Percentiles rank a stretch among this genome's conserved stretches.
Evolutionary conservation across 2,888 invertebrate genomes (phyloP).

Genomic region (Catonia carolina): DNA sequence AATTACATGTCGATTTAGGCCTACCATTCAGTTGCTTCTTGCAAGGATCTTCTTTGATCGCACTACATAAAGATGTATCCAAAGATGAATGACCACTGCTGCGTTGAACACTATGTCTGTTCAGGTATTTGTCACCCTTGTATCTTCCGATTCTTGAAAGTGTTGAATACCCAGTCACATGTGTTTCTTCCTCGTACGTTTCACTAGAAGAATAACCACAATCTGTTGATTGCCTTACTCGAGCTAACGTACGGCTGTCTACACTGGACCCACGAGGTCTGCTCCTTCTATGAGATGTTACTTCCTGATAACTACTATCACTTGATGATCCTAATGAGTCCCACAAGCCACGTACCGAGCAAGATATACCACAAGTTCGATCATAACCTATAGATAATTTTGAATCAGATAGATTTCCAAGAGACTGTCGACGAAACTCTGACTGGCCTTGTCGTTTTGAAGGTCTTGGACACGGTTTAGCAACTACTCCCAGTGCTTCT

Average conservation of each 20-base stretch:
- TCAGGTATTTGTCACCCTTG: constrained; percentile 31
- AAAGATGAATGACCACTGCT: constrained; percentile 23
- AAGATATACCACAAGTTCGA: constrained; percentile 27
- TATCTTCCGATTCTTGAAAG: constrained; percentile 32
- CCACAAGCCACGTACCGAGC: constrained; percentile 34
- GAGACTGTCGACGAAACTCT: constrained; percentile 34
- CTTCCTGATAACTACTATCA: constrained; percentile 28
- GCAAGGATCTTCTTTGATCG: constrained; percentile 21
- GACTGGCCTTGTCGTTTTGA: constrained; percentile 28
- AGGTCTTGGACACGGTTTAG: constrained; percentile 35
- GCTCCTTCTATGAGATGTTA: constrained; percentile 31
- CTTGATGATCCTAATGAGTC: constrained; percentile 34
- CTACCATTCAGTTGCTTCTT: constrained; percentile 17
- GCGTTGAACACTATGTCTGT: constrained; percentile 23
- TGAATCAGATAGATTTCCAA: constrained; percentile 35
- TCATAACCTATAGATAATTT: constrained; percentile 32
- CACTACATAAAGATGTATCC: constrained; percentile 19
- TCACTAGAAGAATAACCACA: constrained; percentile 28
- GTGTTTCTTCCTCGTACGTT: constrained; percentile 22
- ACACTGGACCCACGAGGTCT: constrained; percentile 34
- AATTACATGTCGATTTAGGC: constrained; percentile 33
- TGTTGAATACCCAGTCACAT: constrained; percentile 25
- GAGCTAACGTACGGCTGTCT: constrained; percentile 34
- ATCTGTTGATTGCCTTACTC: constrained; percentile 28
- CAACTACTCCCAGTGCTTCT: constrained; percentile 35